Evolutionary conservation across 2,797 vertebrate genomes (phyloP).

Genomic region (Rallus crepitans): DNA sequence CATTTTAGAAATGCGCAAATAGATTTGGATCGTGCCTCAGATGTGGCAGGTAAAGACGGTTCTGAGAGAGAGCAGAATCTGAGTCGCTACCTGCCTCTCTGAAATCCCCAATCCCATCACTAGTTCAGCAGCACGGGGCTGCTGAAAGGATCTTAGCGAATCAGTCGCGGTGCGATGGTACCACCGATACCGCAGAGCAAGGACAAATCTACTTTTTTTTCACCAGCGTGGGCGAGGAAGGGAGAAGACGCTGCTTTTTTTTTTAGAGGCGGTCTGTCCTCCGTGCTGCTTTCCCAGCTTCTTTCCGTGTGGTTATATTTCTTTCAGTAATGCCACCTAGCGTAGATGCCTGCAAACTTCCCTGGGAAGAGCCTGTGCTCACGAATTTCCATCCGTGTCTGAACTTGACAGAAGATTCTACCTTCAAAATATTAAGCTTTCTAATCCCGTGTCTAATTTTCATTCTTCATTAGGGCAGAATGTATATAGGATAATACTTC

Average conservation of each 20-base stretch:
- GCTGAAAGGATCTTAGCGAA: background rate
- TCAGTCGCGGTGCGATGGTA: background rate
- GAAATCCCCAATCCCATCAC: background rate
- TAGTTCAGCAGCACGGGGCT: background rate
- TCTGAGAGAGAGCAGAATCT: background rate
- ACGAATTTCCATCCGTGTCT: slow-evolving; percentile 13
- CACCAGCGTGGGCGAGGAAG: background rate
- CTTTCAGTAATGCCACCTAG: slow-evolving; percentile 71
- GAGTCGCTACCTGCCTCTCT: background rate
- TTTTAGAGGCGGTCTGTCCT: background rate
- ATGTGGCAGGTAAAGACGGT: background rate
- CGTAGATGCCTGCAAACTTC: slow-evolving; percentile 53
- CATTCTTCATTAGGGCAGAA: slow-evolving; percentile 34
- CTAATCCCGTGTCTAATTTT: slow-evolving; percentile 53
- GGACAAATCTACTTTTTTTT: background rate
- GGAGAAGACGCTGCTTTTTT: background rate
- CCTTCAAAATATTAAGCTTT: slow-evolving; percentile 56
- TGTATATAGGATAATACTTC: background rate
- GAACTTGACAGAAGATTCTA: slow-evolving; percentile 53
- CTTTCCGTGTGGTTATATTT: background rate
- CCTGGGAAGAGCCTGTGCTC: slow-evolving; percentile 35
- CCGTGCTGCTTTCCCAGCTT: background rate
- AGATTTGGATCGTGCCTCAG: background rate
- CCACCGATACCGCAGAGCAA: background rate
- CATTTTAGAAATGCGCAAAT: background rate